A percentile compares a stretch with the other conserved stretches of the same genome.
Conservation (phyloP, 1,140 invertebrate species). For the Bombus waltoni region DNA sequence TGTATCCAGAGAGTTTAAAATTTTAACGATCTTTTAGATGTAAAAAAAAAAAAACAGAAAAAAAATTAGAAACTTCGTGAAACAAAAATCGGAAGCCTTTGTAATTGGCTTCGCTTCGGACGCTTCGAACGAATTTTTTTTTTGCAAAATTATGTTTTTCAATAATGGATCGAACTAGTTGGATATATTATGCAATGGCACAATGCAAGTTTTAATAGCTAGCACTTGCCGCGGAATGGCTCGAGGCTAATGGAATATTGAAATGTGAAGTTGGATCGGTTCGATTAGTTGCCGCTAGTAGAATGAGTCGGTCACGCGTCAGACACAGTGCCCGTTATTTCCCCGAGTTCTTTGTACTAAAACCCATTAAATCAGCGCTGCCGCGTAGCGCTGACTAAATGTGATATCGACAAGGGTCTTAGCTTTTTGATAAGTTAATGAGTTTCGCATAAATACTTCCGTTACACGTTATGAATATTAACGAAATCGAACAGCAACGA, state of each 20-base stretch:
- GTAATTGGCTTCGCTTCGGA: not conserved
- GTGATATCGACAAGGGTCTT: not conserved
- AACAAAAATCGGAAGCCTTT: not conserved
- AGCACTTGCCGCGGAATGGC: not conserved
- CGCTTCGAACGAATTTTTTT: not conserved
- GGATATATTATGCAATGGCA: not conserved
- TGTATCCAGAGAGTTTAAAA: not conserved
- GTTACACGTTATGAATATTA: not conserved
- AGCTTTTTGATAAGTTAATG: not conserved
- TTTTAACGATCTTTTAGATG: no score
- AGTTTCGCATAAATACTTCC: not conserved
- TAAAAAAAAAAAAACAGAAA: not conserved
- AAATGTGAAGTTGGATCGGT: slow-evolving; percentile 4
- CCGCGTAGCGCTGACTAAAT: not conserved
- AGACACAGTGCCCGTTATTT: slow-evolving; percentile 25
- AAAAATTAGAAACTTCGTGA: fast-evolving
- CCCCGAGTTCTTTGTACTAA: not conserved
- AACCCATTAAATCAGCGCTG: not conserved
- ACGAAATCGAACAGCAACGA: not conserved
- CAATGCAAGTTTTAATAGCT: not conserved
- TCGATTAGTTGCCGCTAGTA: slow-evolving; percentile 2
- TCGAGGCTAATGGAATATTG: slow-evolving; percentile 4
- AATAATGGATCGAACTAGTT: not conserved
- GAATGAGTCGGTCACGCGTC: slow-evolving; percentile 27
- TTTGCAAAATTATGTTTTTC: not conserved